A percentile compares a stretch with the other conserved stretches of the same genome.
Evolutionary conservation across 2,888 invertebrate species (phyloP).

Genomic region (Anorthoa munda): DNA sequence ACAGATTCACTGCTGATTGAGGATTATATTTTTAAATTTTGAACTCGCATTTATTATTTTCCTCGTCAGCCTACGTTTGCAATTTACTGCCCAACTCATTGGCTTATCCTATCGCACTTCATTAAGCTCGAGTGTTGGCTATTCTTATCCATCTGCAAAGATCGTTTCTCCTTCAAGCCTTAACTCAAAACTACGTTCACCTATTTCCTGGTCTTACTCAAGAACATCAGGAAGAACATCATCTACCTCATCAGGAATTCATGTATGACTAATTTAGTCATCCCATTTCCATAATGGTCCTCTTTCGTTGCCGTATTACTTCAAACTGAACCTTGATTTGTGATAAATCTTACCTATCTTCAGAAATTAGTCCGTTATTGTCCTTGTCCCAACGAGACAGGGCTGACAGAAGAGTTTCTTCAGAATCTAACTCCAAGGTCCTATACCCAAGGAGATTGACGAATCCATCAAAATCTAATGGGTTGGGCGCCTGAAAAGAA

Average conservation of each 20-base stretch:
- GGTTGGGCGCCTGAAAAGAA: conserved; percentile 84
- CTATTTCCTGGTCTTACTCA: not conserved
- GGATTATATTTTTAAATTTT: not conserved
- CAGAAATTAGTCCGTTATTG: conserved; percentile 92
- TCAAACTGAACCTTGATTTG: not conserved
- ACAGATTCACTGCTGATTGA: not conserved
- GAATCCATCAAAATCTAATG: conserved; percentile 92
- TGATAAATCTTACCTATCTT: conserved; percentile 88
- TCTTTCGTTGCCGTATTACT: not conserved
- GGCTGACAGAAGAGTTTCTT: conserved; percentile 92
- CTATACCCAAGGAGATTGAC: conserved; percentile 92
- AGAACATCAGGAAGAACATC: too few species aligned
- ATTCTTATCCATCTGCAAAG: not conserved
- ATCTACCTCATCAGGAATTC: not conserved
- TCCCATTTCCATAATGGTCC: not conserved
- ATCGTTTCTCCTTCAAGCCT: not conserved
- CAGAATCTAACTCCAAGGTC: conserved; percentile 92
- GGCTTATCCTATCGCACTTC: too few species aligned
- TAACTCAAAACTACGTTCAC: not conserved
- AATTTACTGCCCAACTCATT: too few species aligned
- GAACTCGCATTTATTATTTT: not conserved
- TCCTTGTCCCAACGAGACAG: conserved; percentile 92
- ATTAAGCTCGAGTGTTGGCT: not conserved
- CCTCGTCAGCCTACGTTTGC: too few species aligned
- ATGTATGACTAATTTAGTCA: not conserved